phyloP scores from a whole-genome alignment of 2,113 vertebrate genomes.

The Lamprologus tigripictilis region DNA sequence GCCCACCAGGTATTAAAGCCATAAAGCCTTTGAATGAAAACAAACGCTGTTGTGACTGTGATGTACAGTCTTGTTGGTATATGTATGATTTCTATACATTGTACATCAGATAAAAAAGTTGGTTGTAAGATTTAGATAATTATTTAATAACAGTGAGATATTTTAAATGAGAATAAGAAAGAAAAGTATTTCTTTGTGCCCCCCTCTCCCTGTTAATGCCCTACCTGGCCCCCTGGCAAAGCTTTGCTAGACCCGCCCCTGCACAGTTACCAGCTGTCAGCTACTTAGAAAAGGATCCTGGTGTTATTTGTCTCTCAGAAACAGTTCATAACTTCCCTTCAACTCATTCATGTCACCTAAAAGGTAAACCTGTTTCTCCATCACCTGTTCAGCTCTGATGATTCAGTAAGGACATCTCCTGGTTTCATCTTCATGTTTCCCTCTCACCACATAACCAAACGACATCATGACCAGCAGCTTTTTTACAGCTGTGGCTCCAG shows the following conservation, averaged over 20 bases:
- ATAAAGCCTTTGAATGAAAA: neutral
- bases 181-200: rapidly evolving
- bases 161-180: neutral
- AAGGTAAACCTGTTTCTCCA: no score
- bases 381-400: no score
- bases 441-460: rapidly evolving
- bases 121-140: rapidly evolving
- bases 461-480: rapidly evolving
- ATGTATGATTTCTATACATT: neutral
- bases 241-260: rapidly evolving
- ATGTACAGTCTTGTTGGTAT: neutral
- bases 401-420: no score
- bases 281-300: rapidly evolving
- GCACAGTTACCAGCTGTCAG: neutral
- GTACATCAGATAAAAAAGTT: rapidly evolving
- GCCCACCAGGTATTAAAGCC: neutral
- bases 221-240: rapidly evolving
- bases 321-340: no score
- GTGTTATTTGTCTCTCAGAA: no score
- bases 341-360: no score
- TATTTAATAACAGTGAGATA: rapidly evolving
- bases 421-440: no score
- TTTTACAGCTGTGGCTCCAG: no score
- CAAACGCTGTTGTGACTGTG: neutral
- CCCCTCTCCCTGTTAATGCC: rapidly evolving